A percentile compares a stretch with the other conserved stretches of the same genome.
These are phyloP conservation scores for Melanaphis sacchari DNA, from an alignment of 1,140 invertebrate species.

Conservation along the genomic window DNA sequence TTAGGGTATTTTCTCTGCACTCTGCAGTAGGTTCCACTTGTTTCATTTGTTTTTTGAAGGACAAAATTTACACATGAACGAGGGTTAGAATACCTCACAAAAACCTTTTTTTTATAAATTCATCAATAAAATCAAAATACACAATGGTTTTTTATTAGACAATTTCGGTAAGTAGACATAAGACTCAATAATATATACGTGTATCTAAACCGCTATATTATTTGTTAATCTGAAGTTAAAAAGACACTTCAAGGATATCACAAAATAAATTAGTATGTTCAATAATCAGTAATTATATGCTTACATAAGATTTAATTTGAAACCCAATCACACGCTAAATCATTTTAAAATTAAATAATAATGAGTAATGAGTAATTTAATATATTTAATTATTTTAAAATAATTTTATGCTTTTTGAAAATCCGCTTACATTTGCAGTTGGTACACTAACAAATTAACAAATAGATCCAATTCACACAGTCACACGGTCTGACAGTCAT, in stretches of 20 bases:
- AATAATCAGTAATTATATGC: background rate
- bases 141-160: background rate
- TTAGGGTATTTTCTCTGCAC: background rate
- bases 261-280: background rate
- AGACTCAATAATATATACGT: background rate
- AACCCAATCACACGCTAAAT: background rate
- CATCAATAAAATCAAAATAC: background rate
- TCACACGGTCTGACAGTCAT: background rate
- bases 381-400: background rate
- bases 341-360: background rate
- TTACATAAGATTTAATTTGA: background rate
- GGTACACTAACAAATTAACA: background rate
- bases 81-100: background rate
- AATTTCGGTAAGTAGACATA: background rate
- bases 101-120: background rate
- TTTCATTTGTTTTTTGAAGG: background rate
- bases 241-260: slow-evolving; percentile 27
- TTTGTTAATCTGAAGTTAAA: background rate
- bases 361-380: slow-evolving; percentile 16
- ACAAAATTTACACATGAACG: background rate
- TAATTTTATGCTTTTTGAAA: background rate
- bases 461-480: background rate
- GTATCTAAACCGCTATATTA: background rate
- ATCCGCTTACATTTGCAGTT: background rate
- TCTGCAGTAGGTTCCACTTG: background rate